Percentiles rank a stretch among this genome's conserved stretches.
phyloP scores from a whole-genome alignment of 2,888 invertebrate species.

The Romanomermis culicivorax region DNA sequence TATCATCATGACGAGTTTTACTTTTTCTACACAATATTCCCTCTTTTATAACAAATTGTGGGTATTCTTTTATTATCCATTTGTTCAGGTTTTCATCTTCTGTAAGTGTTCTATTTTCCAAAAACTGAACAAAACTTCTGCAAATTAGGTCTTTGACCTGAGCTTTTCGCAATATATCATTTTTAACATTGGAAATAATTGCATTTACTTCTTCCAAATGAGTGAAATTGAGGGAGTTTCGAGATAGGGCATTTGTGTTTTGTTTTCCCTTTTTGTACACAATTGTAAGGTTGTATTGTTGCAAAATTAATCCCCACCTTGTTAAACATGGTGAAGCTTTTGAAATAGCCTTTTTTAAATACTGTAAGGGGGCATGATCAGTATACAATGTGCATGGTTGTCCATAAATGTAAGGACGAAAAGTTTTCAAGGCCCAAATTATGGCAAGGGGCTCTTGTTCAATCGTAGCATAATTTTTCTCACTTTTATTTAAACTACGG shows the following conservation, averaged over 20 bases:
- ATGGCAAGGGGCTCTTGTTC: conserved; percentile 28
- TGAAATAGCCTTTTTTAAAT: neutral
- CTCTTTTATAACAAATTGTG: no score
- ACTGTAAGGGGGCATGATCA: conserved; percentile 32
- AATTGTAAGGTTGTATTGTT: no score
- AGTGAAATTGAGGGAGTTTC: no score
- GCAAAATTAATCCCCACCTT: neutral
- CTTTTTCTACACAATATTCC: no score
- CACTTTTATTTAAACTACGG: conserved; percentile 15
- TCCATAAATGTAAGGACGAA: conserved; percentile 30
- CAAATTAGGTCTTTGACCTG: no score
- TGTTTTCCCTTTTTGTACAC: no score
- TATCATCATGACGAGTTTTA: neutral
- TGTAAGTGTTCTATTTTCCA: neutral
- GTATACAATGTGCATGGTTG: conserved; percentile 24
- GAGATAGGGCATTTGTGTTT: neutral
- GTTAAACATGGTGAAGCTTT: no score
- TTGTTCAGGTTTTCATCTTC: no score
- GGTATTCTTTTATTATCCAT: no score
- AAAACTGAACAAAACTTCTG: no score
- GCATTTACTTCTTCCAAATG: no score
- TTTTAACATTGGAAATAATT: neutral
- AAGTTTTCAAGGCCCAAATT: conserved; percentile 27
- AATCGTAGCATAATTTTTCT: conserved; percentile 29
- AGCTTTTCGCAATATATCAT: no score